Conservation (phyloP, 2,113 vertebrate genomes). For the Oryzias melastigma region DNA sequence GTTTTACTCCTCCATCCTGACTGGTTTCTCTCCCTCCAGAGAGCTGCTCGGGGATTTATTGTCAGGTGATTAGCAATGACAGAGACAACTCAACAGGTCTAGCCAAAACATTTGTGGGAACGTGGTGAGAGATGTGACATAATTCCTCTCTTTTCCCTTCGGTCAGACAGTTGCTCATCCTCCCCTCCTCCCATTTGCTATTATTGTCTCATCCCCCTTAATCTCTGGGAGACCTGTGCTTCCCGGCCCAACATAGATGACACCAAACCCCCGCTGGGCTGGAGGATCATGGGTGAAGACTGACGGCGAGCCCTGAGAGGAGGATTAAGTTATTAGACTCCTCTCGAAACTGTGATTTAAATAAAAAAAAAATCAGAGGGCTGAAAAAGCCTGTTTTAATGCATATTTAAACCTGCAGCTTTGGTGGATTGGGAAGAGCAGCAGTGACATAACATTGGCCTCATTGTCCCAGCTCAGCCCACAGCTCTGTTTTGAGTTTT, state of each 20-base stretch:
- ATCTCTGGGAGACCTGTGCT: constrained; percentile 38
- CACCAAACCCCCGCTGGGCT: constrained; percentile 31
- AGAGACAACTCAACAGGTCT: constrained; percentile 55
- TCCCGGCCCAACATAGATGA: constrained; percentile 35
- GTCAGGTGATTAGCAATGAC: constrained; percentile 66
- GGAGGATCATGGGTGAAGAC: constrained; percentile 12
- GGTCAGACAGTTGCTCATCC: constrained; percentile 40
- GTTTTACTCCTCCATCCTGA: neutral
- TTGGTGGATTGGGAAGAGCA: constrained; percentile 29
- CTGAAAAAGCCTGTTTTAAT: neutral
- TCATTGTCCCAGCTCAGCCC: constrained; percentile 42
- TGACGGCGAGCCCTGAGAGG: constrained; percentile 11
- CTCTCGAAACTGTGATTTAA: constrained; percentile 19
- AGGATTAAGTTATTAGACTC: constrained; percentile 9
- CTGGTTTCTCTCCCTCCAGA: constrained; percentile 4
- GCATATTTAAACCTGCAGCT: constrained; percentile 9
- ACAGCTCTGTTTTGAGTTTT: constrained; percentile 64
- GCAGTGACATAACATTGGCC: constrained; percentile 57
- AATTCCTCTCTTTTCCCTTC: constrained; percentile 48
- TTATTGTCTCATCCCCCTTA: constrained; percentile 48
- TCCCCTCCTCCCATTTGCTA: constrained; percentile 9
- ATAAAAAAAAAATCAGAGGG: constrained; percentile 7
- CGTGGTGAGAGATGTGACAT: constrained; percentile 60
- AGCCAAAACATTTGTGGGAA: constrained; percentile 72
- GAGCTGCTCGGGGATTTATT: constrained; percentile 46